A percentile compares a stretch with the other conserved stretches of the same genome.
Evolutionary conservation across 2,888 invertebrate genomes (phyloP).

Genomic region (Drosophila pseudotalamancana): DNA sequence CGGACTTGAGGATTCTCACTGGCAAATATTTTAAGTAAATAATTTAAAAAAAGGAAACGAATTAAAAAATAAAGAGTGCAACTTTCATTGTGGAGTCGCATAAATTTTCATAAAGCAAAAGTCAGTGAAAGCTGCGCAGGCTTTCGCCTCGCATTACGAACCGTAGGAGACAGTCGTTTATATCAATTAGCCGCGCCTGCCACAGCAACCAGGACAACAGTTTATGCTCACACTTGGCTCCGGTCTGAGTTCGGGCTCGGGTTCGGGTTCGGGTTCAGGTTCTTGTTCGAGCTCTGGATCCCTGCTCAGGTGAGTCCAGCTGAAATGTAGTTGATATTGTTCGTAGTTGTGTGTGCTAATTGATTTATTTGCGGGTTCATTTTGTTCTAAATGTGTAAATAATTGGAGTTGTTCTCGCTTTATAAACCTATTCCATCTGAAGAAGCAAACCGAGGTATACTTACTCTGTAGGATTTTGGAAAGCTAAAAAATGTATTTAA

Average conservation of each 20-base stretch:
- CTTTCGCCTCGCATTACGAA: constrained; percentile 33
- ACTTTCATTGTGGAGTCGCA: constrained; percentile 50
- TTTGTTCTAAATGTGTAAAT: constrained; percentile 28
- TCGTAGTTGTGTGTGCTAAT: constrained; percentile 25
- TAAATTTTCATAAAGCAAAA: constrained; percentile 69
- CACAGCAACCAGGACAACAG: constrained; percentile 48
- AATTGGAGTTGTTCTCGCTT: constrained; percentile 30
- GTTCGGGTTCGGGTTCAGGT: background rate
- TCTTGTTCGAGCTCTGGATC: background rate
- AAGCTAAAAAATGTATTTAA: no score
- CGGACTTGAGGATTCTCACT: constrained; percentile 18
- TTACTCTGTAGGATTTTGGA: no score
- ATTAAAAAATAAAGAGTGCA: constrained; percentile 31
- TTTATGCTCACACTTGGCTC: constrained; percentile 14
- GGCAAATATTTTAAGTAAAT: constrained; percentile 19
- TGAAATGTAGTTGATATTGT: constrained; percentile 7
- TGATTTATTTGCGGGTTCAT: constrained; percentile 52
- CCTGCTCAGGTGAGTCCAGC: constrained; percentile 31
- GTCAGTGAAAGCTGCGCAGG: constrained; percentile 56
- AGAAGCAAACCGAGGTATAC: no score
- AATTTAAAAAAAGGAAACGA: background rate
- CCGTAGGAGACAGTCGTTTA: constrained; percentile 73
- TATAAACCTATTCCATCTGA: no score
- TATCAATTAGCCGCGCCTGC: constrained; percentile 73
- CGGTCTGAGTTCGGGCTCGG: background rate